Conservation (phyloP, 2,797 vertebrate species). For the Crocidura indochinensis region DNA sequence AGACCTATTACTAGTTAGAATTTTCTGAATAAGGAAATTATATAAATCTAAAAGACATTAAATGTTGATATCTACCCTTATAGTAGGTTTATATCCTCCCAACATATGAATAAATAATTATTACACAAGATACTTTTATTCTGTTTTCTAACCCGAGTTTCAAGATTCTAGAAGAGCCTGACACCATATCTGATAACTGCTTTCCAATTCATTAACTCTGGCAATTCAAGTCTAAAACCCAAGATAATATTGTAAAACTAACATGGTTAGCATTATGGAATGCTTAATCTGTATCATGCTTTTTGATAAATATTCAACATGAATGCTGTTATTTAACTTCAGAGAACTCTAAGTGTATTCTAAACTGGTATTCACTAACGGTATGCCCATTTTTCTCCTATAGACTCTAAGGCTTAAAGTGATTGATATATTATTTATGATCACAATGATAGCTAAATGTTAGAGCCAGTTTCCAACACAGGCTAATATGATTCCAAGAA, state of each 20-base stretch:
- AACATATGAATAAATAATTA: constrained; percentile 21
- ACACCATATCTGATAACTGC: neutral
- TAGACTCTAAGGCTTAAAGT: neutral
- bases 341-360: neutral
- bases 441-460: neutral
- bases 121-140: neutral
- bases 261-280: neutral
- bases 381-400: neutral
- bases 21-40: neutral
- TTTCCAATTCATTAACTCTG: neutral
- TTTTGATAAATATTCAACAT: neutral
- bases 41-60: constrained; percentile 5
- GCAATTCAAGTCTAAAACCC: neutral
- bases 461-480: neutral
- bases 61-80: neutral
- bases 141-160: neutral
- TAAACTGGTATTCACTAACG: neutral
- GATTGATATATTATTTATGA: neutral
- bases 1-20: neutral
- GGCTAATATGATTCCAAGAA: neutral
- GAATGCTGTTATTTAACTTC: neutral
- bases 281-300: neutral
- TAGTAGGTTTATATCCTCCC: neutral
- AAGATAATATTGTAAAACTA: constrained; percentile 1
- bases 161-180: neutral